phyloP scores from a whole-genome alignment of 1,140 invertebrate genomes.

The Caenorhabditis briggsae region DNA sequence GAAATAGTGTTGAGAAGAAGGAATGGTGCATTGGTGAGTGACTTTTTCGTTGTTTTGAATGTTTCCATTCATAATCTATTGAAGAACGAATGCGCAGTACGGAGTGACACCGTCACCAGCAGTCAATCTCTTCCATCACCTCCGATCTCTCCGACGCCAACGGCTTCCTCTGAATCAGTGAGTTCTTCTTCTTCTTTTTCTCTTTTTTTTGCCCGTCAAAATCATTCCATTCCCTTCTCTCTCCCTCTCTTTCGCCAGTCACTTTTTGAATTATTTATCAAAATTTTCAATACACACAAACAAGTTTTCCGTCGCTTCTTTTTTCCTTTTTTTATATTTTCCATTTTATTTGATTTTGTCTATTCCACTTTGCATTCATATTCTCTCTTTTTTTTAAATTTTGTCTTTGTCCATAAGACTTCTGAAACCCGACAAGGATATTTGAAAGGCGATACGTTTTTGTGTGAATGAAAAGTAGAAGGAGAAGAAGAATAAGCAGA shows the following conservation, averaged over 20 bases:
- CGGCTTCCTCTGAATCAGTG: conserved; percentile 31
- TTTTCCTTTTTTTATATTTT: background rate
- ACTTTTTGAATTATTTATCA: conserved; percentile 43
- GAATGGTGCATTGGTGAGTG: conserved; percentile 58
- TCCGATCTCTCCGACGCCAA: conserved; percentile 3
- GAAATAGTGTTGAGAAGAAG: conserved; percentile 72
- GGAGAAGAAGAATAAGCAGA: background rate
- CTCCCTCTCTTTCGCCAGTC: conserved; percentile 11
- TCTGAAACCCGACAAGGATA: conserved; percentile 8
- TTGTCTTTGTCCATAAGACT: background rate
- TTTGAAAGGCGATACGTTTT: conserved; percentile 39
- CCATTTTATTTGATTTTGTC: background rate
- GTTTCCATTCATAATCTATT: conserved; percentile 17
- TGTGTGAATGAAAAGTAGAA: background rate
- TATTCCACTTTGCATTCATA: background rate
- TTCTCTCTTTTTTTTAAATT: background rate
- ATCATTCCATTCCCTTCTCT: background rate
- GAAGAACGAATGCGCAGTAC: conserved; percentile 48
- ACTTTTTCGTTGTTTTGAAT: background rate
- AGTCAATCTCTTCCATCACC: conserved; percentile 36
- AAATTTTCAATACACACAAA: conserved; percentile 46
- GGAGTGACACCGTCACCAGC: conserved; percentile 44
- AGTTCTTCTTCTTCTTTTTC: background rate
- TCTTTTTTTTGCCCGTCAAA: conserved; percentile 32
- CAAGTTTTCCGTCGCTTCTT: background rate